Percentiles rank a stretch among this genome's conserved stretches.
phyloP scores from a whole-genome alignment of 2,113 vertebrate species.

The Prochilodus magdalenae region DNA sequence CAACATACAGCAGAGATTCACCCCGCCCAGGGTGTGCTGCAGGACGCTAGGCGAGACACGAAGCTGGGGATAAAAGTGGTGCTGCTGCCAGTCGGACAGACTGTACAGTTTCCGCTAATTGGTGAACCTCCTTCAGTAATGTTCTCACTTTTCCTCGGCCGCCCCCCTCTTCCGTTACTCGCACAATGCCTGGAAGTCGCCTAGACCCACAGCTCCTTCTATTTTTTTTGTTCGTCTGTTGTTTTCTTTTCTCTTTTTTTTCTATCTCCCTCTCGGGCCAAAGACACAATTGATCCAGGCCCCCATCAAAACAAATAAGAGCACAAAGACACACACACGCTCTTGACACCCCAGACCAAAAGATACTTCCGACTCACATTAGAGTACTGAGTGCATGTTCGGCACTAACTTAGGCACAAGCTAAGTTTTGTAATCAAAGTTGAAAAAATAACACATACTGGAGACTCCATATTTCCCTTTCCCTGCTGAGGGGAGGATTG shows the following conservation, averaged over 20 bases:
- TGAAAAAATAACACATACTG: neutral
- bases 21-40: slow-evolving; percentile 28
- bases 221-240: slow-evolving; percentile 74
- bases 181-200: slow-evolving; percentile 83
- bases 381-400: slow-evolving; percentile 45
- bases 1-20: neutral
- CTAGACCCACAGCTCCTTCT: slow-evolving; percentile 75
- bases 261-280: slow-evolving; percentile 29
- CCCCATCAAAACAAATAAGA: slow-evolving; percentile 70
- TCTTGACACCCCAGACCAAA: slow-evolving; percentile 51
- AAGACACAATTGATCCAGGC: slow-evolving; percentile 65
- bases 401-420: slow-evolving; percentile 51
- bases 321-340: slow-evolving; percentile 62
- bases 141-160: slow-evolving; percentile 80
- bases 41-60: slow-evolving; percentile 27
- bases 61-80: slow-evolving; percentile 47
- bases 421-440: slow-evolving; percentile 10
- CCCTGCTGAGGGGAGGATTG: no score
- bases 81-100: slow-evolving; percentile 68
- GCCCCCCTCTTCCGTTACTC: slow-evolving; percentile 72
- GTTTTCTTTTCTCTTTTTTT: slow-evolving; percentile 59
- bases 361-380: slow-evolving; percentile 65
- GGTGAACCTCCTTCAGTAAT: slow-evolving; percentile 76
- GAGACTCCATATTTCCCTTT: neutral
- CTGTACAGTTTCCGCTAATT: slow-evolving; percentile 78